phyloP scores from a whole-genome alignment of 2,797 vertebrate species.

The Anabacerthia variegaticeps region DNA sequence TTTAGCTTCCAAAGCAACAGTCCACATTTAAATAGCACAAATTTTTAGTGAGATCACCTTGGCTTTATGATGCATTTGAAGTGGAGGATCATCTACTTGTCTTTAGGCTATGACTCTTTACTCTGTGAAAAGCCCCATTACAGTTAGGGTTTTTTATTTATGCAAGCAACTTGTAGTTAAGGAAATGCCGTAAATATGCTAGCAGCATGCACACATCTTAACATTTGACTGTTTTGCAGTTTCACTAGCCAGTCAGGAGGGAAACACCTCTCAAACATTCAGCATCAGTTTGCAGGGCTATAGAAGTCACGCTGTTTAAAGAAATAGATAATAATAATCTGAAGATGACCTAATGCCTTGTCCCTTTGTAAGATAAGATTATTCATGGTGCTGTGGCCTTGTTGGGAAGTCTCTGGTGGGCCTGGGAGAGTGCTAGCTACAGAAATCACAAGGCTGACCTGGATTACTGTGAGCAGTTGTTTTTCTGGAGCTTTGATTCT shows the following conservation, averaged over 20 bases:
- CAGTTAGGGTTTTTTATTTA: background rate
- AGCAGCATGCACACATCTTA: background rate
- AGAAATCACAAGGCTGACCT: background rate
- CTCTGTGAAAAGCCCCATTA: background rate
- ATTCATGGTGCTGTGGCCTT: background rate
- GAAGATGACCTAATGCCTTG: constrained; percentile 1
- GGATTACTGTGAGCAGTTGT: background rate
- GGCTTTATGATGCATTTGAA: background rate
- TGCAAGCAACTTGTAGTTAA: background rate
- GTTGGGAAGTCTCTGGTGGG: constrained; percentile 3
- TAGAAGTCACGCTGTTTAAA: background rate
- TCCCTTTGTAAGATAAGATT: background rate
- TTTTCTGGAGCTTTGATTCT: background rate
- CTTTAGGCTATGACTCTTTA: background rate
- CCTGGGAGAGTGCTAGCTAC: background rate
- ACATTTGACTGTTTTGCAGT: background rate
- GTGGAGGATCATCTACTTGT: background rate
- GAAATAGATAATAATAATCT: background rate
- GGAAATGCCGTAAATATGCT: background rate
- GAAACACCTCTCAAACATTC: background rate
- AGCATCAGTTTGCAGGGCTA: background rate
- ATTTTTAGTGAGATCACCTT: background rate
- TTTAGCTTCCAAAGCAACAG: background rate
- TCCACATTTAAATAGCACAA: background rate
- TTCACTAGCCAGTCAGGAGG: background rate